Evolutionary conservation across 2,888 invertebrate species (phyloP).

Genomic region (Podotricha telesiphe): DNA sequence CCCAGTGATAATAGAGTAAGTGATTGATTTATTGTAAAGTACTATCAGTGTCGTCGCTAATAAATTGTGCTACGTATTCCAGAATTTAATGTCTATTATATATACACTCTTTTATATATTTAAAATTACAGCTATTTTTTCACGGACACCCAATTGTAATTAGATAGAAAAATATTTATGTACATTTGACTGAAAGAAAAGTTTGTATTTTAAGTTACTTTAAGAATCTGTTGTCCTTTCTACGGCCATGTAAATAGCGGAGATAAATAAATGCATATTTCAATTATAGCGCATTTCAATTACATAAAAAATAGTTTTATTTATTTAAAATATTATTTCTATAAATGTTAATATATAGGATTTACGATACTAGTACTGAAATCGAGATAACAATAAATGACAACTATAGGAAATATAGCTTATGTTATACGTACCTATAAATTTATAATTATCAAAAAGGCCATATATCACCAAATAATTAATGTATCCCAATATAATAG

Average conservation of each 20-base stretch:
- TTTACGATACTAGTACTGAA: no score
- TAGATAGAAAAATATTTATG: conserved; percentile 61
- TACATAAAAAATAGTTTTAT: conserved; percentile 14
- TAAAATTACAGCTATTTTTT: conserved; percentile 68
- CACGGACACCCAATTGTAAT: conserved; percentile 62
- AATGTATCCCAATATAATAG: conserved; percentile 4
- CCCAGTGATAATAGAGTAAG: conserved; percentile 83
- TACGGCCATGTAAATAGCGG: conserved; percentile 81
- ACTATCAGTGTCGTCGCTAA: conserved; percentile 62
- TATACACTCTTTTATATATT: conserved; percentile 46
- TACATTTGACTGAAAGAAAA: conserved; percentile 75
- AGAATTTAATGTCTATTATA: conserved; percentile 56
- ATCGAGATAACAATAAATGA: no score
- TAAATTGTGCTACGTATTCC: conserved; percentile 68
- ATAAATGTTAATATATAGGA: neutral
- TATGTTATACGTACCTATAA: neutral
- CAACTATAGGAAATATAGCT: neutral
- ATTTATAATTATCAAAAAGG: neutral
- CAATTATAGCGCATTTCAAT: conserved; percentile 48
- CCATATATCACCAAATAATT: neutral
- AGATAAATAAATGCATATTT: conserved; percentile 65
- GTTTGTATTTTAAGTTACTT: conserved; percentile 76
- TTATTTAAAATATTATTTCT: neutral
- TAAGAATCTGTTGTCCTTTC: conserved; percentile 76
- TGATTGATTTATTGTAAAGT: conserved; percentile 64